phyloP scores from a whole-genome alignment of 2,113 vertebrate genomes.

The Nerophis lumbriciformis region DNA sequence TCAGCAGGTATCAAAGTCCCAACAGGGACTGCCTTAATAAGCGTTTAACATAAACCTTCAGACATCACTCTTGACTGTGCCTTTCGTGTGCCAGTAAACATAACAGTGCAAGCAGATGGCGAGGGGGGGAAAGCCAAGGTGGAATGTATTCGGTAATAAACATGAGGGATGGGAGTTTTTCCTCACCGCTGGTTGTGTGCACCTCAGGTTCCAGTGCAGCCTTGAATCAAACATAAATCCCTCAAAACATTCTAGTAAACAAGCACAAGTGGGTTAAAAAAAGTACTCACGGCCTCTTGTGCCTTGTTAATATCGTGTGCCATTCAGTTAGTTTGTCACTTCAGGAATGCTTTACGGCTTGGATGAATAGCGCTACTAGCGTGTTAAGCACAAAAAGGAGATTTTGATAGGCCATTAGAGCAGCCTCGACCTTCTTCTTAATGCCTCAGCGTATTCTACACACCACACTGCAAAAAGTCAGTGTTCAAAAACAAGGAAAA shows the following conservation, averaged over 20 bases:
- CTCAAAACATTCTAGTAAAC: neutral
- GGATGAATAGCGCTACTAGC: slow-evolving; percentile 50
- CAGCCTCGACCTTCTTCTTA: neutral
- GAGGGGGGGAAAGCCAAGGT: neutral
- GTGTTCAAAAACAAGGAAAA: no score
- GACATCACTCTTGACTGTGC: neutral
- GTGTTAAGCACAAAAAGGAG: slow-evolving; percentile 24
- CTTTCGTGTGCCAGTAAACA: slow-evolving; percentile 13
- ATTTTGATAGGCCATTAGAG: slow-evolving; percentile 17
- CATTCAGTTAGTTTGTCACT: slow-evolving; percentile 10
- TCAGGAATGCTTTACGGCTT: slow-evolving; percentile 40
- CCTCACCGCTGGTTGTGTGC: neutral
- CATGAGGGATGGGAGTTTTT: neutral
- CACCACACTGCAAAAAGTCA: no score
- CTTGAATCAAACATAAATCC: neutral
- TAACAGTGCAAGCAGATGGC: neutral
- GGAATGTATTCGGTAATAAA: slow-evolving; percentile 1
- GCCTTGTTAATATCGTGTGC: slow-evolving; percentile 14
- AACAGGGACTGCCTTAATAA: slow-evolving; percentile 6
- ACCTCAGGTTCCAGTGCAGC: neutral
- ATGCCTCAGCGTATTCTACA: no score
- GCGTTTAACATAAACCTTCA: slow-evolving; percentile 20
- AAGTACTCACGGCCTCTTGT: neutral
- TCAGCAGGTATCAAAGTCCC: slow-evolving; percentile 10
- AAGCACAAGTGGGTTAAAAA: neutral